These are phyloP conservation scores for Lasioglossum baleicum DNA, from an alignment of 1,140 invertebrate genomes.

Conservation along the genomic window DNA sequence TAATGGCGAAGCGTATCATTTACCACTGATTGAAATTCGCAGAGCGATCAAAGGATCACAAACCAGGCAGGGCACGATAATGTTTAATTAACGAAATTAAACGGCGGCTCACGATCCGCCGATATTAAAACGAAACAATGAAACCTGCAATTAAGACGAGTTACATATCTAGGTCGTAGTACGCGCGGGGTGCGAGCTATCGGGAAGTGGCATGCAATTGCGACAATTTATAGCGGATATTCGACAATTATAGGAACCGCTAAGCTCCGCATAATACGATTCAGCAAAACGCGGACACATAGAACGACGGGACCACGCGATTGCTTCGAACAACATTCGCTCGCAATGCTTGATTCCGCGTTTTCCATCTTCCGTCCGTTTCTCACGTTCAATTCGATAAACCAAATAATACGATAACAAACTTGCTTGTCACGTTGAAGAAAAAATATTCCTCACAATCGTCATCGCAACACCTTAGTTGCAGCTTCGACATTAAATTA, in stretches of 20 bases:
- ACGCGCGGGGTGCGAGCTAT: constrained; percentile 8
- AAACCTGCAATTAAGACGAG: constrained; percentile 31
- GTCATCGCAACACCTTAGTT: too few species aligned
- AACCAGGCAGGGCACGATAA: background rate
- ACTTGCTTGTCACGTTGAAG: background rate
- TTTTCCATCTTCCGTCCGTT: background rate
- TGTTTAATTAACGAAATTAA: background rate
- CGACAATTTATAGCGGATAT: constrained; percentile 37
- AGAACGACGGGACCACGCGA: background rate
- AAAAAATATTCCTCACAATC: background rate
- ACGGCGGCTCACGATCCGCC: background rate
- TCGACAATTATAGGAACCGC: constrained; percentile 33
- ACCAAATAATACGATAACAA: background rate
- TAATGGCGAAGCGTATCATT: background rate
- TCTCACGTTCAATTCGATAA: background rate
- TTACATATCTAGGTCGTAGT: constrained; percentile 36
- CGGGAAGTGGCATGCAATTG: constrained; percentile 42
- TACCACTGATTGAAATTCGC: background rate
- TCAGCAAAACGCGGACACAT: background rate
- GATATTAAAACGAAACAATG: constrained; percentile 25
- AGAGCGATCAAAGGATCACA: background rate
- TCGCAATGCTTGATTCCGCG: background rate
- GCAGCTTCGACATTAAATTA: background rate
- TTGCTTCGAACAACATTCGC: background rate
- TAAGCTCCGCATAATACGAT: constrained; percentile 9